These are phyloP conservation scores for Sarcoramphus papa DNA, from an alignment of 2,797 vertebrate species.

Conservation along the genomic window DNA sequence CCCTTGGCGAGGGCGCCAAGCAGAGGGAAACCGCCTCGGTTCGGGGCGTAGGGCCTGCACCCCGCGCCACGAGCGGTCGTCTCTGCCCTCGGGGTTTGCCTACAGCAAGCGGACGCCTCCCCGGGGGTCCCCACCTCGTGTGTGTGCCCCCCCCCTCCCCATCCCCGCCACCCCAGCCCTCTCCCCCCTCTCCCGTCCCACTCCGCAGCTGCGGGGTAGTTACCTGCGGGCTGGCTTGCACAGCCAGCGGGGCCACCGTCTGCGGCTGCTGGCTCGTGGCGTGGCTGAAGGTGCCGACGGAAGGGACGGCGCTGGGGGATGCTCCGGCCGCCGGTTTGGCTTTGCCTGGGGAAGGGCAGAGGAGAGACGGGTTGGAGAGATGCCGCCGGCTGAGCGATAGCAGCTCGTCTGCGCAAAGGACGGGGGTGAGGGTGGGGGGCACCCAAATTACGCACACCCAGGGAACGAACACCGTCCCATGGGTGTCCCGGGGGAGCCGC, in stretches of 20 bases:
- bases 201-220: neutral
- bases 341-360: constrained; percentile 50
- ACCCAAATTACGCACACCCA: neutral
- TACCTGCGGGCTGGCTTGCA: constrained; percentile 90
- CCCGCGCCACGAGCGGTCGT: neutral
- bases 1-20: neutral
- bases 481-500: neutral
- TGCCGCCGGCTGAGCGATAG: neutral
- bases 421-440: neutral
- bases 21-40: neutral
- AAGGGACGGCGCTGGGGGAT: constrained; percentile 58
- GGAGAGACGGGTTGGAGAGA: neutral
- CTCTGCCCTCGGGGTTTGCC: neutral
- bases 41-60: neutral
- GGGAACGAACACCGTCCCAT: neutral
- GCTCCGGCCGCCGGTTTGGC: constrained; percentile 71
- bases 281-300: constrained; percentile 75
- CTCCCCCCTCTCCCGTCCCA: neutral
- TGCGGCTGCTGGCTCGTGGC: constrained; percentile 72
- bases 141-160: neutral
- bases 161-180: neutral
- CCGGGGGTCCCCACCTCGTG: neutral
- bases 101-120: neutral
- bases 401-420: neutral
- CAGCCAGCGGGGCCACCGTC: constrained; percentile 76